Percentiles rank a stretch among this genome's conserved stretches.
Evolutionary conservation across 1,140 invertebrate species (phyloP).

Genomic region (Ceratina japonica): DNA sequence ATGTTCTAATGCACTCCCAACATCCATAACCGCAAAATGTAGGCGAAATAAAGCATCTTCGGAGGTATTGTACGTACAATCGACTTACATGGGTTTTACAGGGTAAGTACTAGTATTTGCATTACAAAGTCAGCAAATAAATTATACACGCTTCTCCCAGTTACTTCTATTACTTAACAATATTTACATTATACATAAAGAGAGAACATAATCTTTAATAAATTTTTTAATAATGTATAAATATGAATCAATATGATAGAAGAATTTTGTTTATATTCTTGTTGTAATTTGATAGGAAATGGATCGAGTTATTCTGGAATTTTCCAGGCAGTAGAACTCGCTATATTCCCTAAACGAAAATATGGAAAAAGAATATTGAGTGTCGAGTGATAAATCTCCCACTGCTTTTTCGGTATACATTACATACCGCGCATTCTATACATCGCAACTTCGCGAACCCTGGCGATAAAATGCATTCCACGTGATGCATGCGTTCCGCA

Average conservation of each 20-base stretch:
- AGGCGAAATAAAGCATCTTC: neutral
- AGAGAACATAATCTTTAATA: no score
- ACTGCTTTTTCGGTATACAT: neutral
- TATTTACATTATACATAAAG: neutral
- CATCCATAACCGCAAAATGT: neutral
- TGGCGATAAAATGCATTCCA: constrained; percentile 18
- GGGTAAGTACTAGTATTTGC: no score
- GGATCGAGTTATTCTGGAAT: no score
- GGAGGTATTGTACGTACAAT: no score
- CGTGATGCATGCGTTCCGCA: neutral
- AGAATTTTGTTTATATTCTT: no score
- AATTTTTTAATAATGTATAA: no score
- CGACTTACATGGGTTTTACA: no score
- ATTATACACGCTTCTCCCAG: neutral
- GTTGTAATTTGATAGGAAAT: no score
- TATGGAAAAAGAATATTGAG: neutral
- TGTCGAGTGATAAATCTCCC: constrained; percentile 16
- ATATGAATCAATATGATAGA: no score
- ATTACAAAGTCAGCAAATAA: neutral
- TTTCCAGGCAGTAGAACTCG: no score
- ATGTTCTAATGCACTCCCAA: neutral
- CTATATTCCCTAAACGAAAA: no score
- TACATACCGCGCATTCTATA: neutral
- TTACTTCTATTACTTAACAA: neutral
- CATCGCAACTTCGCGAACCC: constrained; percentile 9